These are phyloP conservation scores for Notolabrus celidotus DNA, from an alignment of 2,797 vertebrate genomes.

Conservation along the genomic window DNA sequence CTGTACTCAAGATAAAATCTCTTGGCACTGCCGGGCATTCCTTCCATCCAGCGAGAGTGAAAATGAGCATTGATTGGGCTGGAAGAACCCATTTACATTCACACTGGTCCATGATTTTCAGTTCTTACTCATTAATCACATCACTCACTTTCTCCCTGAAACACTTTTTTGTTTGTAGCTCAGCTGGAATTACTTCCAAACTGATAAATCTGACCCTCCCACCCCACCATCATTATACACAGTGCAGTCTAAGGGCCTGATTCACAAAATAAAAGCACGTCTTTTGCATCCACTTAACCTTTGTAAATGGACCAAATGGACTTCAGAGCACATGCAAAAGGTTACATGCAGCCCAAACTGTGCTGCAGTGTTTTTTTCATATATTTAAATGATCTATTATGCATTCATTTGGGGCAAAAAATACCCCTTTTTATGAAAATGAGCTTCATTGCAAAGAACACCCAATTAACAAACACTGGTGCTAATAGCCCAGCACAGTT, in stretches of 20 bases:
- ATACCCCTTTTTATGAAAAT: too few relatives aligned
- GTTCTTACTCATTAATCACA: conserved; percentile 58
- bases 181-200: conserved; percentile 30
- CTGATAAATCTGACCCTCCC: conserved; percentile 30
- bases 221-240: conserved; percentile 12
- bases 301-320: too few relatives aligned
- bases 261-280: too few relatives aligned
- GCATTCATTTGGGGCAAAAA: too few relatives aligned
- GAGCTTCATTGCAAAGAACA: too few relatives aligned
- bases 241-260: conserved; percentile 10
- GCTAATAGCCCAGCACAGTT: too few relatives aligned
- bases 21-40: conserved; percentile 24
- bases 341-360: too few relatives aligned
- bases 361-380: too few relatives aligned
- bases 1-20: conserved; percentile 36
- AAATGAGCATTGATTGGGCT: conserved; percentile 65
- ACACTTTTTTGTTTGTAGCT: conserved; percentile 36
- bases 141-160: conserved; percentile 37
- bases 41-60: conserved; percentile 38
- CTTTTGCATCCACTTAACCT: too few relatives aligned
- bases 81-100: conserved; percentile 58
- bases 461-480: too few relatives aligned
- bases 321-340: too few relatives aligned
- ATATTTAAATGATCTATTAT: too few relatives aligned
- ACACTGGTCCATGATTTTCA: conserved; percentile 33